Conservation (phyloP, 2,888 invertebrate genomes). For the Parnassius glacialis region DNA sequence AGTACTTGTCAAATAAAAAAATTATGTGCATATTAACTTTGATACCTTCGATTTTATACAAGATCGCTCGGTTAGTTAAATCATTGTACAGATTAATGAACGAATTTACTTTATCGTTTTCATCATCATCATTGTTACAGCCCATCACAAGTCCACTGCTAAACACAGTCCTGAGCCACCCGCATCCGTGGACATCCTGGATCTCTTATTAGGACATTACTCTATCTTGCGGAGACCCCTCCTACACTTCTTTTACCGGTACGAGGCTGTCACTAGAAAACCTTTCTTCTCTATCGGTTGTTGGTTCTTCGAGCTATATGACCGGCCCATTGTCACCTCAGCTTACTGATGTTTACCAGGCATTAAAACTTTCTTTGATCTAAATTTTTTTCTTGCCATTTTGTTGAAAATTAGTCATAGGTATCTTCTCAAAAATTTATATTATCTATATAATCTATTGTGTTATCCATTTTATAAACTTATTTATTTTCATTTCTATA, state of each 20-base stretch:
- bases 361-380: neutral
- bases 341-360: neutral
- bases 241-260: too few relatives aligned
- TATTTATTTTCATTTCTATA: neutral
- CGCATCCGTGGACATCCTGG: too few relatives aligned
- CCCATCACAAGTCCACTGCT: too few relatives aligned
- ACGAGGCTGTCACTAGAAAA: too few relatives aligned
- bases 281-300: too few relatives aligned
- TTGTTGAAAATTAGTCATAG: slow-evolving; percentile 11
- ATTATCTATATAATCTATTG: neutral
- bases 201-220: too few relatives aligned
- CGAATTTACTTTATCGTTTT: neutral
- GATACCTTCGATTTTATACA: neutral
- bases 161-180: too few relatives aligned
- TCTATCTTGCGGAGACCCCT: too few relatives aligned
- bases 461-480: neutral
- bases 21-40: neutral
- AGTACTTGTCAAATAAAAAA: too few relatives aligned
- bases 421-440: neutral
- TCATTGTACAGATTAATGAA: neutral
- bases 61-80: neutral
- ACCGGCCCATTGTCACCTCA: neutral
- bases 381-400: slow-evolving; percentile 19
- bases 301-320: too few relatives aligned
- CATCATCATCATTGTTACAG: too few relatives aligned